Conservation (phyloP, 2,113 vertebrate genomes). For the Oceanodroma tethys region DNA sequence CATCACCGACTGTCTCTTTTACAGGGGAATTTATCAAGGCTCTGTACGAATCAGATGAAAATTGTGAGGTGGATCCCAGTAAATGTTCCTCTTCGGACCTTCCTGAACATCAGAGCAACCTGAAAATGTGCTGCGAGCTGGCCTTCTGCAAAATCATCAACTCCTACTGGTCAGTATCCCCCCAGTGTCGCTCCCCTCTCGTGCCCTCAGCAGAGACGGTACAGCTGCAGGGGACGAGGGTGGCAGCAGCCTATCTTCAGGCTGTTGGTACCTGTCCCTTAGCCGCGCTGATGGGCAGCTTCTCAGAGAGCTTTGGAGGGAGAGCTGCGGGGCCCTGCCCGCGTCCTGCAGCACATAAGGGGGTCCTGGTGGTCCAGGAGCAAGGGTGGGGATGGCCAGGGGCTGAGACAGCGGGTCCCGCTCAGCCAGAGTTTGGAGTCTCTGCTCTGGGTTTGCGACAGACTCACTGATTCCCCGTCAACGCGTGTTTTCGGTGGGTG, state of each 20-base stretch:
- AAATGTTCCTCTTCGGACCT: slow-evolving; percentile 91
- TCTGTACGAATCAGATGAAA: slow-evolving; percentile 97
- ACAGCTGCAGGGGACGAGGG: fast-evolving
- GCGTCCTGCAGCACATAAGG: fast-evolving
- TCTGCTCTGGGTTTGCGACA: neutral
- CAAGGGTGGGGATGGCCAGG: neutral
- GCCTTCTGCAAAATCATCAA: slow-evolving; percentile 99
- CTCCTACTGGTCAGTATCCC: slow-evolving; percentile 89
- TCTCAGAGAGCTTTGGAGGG: neutral
- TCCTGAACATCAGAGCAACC: slow-evolving; percentile 93
- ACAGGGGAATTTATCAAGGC: slow-evolving; percentile 98
- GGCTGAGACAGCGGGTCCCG: neutral
- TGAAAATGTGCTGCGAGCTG: slow-evolving; percentile 98
- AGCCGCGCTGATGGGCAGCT: neutral
- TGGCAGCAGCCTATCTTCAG: neutral
- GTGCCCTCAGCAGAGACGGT: fast-evolving
- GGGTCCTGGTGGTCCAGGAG: neutral
- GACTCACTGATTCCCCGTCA: too few species aligned
- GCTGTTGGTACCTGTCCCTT: neutral
- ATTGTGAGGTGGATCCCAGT: slow-evolving; percentile 95
- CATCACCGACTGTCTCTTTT: neutral
- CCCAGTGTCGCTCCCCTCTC: fast-evolving
- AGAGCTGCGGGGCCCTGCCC: neutral
- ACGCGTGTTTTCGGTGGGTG: neutral
- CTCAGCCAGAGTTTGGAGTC: neutral